These are phyloP conservation scores for Microplitis mediator DNA, from an alignment of 1,140 invertebrate species.

Conservation along the genomic window DNA sequence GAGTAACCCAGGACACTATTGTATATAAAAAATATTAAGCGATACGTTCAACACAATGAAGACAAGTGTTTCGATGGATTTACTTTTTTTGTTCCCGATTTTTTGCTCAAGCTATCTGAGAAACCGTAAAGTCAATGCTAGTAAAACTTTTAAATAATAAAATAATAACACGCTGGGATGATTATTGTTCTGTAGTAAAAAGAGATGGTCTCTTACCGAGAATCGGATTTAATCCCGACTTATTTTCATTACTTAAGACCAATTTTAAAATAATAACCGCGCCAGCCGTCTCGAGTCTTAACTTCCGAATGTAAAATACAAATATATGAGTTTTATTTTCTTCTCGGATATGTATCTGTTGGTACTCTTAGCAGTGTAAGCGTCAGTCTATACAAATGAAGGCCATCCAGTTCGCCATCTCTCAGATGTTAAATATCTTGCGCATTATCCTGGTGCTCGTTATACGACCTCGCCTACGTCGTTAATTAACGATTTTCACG, in stretches of 20 bases:
- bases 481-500: conserved; percentile 35
- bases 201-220: not conserved
- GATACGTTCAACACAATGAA: conserved; percentile 21
- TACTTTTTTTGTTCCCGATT: not conserved
- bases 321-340: not conserved
- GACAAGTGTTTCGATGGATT: conserved; percentile 11
- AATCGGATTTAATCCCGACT: not conserved
- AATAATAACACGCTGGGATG: not conserved
- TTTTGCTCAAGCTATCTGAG: not conserved
- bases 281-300: not conserved
- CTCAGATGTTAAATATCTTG: conserved; percentile 9
- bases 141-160: too few species aligned
- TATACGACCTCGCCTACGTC: conserved; percentile 26
- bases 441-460: conserved; percentile 18
- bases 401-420: conserved; percentile 30
- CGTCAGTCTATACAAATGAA: conserved; percentile 23
- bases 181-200: not conserved
- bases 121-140: not conserved
- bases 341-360: conserved; percentile 12
- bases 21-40: conserved; percentile 5
- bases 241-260: not conserved
- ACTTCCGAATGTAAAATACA: not conserved
- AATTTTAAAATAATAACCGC: not conserved
- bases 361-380: conserved; percentile 12
- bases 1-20: conserved; percentile 20